Conservation (phyloP, 2,113 vertebrate species). For the Eublepharis macularius region DNA sequence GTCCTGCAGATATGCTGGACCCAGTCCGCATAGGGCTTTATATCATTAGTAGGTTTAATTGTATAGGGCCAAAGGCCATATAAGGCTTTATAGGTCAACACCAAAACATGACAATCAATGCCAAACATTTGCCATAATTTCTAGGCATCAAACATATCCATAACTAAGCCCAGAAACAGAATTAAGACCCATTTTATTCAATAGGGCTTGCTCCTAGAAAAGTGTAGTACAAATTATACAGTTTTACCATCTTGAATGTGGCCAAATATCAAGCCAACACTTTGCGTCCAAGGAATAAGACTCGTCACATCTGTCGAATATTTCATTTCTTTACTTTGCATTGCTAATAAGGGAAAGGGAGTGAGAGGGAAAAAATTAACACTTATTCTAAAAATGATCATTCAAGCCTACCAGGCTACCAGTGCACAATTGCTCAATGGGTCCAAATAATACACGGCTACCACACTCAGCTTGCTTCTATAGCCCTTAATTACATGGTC, state of each 20-base stretch:
- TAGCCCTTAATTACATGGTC: constrained; percentile 9
- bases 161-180: not conserved
- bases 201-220: too few relatives aligned
- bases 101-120: too few relatives aligned
- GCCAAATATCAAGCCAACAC: not conserved
- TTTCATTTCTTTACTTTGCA: not conserved
- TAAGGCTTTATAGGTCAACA: too few relatives aligned
- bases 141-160: not conserved
- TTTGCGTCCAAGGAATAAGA: not conserved
- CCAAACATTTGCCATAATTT: not conserved
- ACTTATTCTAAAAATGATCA: constrained; percentile 3
- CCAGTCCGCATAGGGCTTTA: too few relatives aligned
- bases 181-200: not conserved
- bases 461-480: not conserved
- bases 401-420: not conserved
- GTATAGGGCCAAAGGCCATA: too few relatives aligned
- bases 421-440: not conserved
- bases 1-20: too few relatives aligned
- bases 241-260: not conserved
- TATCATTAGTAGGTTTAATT: too few relatives aligned
- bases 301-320: not conserved
- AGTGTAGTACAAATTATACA: too few relatives aligned
- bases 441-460: constrained; percentile 13
- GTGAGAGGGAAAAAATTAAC: constrained; percentile 1
- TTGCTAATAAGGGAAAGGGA: not conserved